phyloP scores from a whole-genome alignment of 2,888 invertebrate species.

The Pachymerium ferrugineum region DNA sequence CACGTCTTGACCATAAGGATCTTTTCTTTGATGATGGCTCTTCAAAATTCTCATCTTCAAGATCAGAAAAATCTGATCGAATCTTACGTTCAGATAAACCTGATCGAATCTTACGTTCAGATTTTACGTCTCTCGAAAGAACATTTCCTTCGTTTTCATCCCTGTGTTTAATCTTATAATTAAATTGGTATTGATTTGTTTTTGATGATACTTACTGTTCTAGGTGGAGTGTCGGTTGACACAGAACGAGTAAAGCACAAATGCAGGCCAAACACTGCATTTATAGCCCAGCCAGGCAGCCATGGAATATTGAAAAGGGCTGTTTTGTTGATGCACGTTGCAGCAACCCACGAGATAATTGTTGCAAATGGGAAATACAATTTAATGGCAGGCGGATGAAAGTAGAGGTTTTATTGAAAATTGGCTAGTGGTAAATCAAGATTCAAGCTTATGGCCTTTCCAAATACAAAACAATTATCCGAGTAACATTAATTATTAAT shows the following conservation, averaged over 20 bases:
- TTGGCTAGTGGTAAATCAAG: too few relatives aligned
- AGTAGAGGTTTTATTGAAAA: too few relatives aligned
- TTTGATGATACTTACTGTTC: not conserved
- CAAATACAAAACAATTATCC: too few relatives aligned
- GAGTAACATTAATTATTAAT: too few relatives aligned
- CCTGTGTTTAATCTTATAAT: not conserved
- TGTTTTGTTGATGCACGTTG: too few relatives aligned
- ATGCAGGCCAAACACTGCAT: slow-evolving; percentile 6
- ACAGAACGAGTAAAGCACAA: not conserved
- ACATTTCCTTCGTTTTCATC: not conserved
- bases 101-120: not conserved
- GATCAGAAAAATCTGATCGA: not conserved
- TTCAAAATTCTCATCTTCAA: not conserved
- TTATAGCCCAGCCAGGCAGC: not conserved
- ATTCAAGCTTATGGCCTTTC: too few relatives aligned
- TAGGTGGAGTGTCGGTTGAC: not conserved
- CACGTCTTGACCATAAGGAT: not conserved
- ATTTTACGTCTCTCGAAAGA: not conserved
- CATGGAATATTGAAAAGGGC: not conserved
- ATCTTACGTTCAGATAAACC: too few relatives aligned
- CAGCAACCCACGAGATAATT: too few relatives aligned
- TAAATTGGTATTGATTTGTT: not conserved
- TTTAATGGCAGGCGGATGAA: too few relatives aligned
- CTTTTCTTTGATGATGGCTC: not conserved
- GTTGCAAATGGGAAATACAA: too few relatives aligned